phyloP scores from a whole-genome alignment of 2,113 vertebrate species.

The Antechinus stuartii region DNA sequence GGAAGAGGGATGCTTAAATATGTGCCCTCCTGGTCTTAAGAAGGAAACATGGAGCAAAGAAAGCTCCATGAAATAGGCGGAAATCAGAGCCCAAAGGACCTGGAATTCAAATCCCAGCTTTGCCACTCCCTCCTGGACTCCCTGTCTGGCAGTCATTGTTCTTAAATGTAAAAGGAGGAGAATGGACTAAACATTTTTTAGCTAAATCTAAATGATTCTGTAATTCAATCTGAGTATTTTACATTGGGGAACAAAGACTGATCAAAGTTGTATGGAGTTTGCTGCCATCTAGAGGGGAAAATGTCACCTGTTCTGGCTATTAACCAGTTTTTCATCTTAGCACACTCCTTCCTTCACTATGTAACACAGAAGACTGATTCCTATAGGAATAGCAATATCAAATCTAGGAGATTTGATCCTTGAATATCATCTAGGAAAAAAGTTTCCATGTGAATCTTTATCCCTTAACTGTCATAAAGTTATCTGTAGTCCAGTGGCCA shows the following conservation, averaged over 20 bases:
- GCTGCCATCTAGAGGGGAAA: slow-evolving; percentile 1
- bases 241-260: not conserved
- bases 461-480: not conserved
- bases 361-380: not conserved
- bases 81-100: not conserved
- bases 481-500: not conserved
- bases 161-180: not conserved
- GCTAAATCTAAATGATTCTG: not conserved
- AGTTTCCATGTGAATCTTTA: not conserved
- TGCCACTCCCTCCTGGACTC: not conserved
- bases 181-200: not conserved
- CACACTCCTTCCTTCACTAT: not conserved
- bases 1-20: not conserved
- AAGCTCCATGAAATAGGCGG: not conserved
- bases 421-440: not conserved
- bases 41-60: not conserved
- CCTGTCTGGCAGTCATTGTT: not conserved
- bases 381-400: not conserved
- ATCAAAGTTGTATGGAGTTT: not conserved
- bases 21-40: not conserved
- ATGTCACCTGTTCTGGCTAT: not conserved
- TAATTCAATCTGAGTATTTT: not conserved
- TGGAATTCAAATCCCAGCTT: not conserved
- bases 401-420: not conserved
- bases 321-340: not conserved